A percentile compares a stretch with the other conserved stretches of the same genome.
Conservation (phyloP, 2,797 vertebrate species). For the Urophycis tenuis region DNA sequence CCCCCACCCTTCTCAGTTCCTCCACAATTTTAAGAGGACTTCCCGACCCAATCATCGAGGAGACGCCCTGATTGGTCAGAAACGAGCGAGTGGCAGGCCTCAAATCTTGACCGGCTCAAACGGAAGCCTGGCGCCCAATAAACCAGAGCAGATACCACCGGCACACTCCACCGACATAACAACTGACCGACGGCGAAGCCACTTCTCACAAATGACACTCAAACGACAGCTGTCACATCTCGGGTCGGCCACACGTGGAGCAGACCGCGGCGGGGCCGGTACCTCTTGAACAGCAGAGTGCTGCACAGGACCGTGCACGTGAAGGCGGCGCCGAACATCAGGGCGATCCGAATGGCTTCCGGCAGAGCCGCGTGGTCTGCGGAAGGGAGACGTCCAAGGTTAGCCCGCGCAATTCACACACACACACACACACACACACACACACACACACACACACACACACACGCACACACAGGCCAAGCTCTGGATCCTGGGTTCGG, state of each 20-base stretch:
- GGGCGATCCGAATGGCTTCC: constrained; percentile 13
- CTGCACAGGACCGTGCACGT: constrained; percentile 34
- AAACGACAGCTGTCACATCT: neutral
- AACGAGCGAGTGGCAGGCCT: neutral
- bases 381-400: too few species aligned
- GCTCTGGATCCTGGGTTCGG: too few species aligned
- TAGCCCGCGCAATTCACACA: too few species aligned
- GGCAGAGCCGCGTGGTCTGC: constrained; percentile 10
- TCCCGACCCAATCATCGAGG: neutral
- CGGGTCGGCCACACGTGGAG: too few species aligned
- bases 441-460: too few species aligned
- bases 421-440: too few species aligned
- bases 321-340: constrained; percentile 26
- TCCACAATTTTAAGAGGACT: neutral
- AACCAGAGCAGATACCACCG: neutral
- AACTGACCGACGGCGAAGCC: neutral
- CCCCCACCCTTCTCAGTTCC: neutral
- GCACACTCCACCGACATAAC: neutral
- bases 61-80: neutral
- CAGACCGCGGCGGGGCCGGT: too few species aligned
- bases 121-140: neutral
- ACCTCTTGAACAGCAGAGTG: constrained; percentile 58
- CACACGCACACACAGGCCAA: too few species aligned
- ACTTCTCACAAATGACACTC: neutral
- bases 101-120: neutral